These are phyloP conservation scores for Sanderia malayensis DNA, from an alignment of 30 jellyfish, hydroid and myxozoan species.

Conservation along the genomic window DNA sequence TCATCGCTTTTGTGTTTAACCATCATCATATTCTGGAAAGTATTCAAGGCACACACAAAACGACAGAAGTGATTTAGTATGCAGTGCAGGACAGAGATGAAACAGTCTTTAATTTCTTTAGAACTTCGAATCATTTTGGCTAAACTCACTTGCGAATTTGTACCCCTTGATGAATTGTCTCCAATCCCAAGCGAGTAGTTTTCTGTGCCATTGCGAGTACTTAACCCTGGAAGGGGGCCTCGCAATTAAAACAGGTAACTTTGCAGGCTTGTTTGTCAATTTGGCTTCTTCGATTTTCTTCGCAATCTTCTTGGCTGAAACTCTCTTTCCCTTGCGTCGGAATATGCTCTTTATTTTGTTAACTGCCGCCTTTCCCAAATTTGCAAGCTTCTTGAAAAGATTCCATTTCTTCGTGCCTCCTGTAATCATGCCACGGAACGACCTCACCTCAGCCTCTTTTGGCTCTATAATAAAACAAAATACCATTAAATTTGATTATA, in stretches of 20 bases:
- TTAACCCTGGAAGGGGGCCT: conserved; percentile 5
- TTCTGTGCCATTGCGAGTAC: conserved; percentile 33
- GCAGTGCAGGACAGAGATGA: too few relatives aligned
- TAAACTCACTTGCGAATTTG: conserved; percentile 20
- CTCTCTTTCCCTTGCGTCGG: conserved; percentile 18
- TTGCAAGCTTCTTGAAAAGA: conserved; percentile 5
- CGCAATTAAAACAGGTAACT: conserved; percentile 14
- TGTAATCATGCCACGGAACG: conserved; percentile 59
- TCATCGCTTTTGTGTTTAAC: too few relatives aligned
- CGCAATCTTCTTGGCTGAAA: conserved; percentile 25
- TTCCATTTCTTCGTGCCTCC: conserved; percentile 28
- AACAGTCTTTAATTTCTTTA: too few relatives aligned
- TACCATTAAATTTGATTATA: too few relatives aligned
- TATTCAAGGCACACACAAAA: too few relatives aligned
- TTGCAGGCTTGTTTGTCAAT: conserved; percentile 40
- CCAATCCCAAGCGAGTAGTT: conserved; percentile 61
- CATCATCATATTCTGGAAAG: too few relatives aligned
- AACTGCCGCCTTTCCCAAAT: conserved; percentile 22
- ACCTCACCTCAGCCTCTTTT: conserved; percentile 51
- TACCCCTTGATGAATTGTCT: conserved; percentile 46
- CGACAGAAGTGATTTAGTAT: too few relatives aligned
- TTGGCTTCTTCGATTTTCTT: conserved; percentile 41
- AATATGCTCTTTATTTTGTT: conserved; percentile 20
- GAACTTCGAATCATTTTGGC: too few relatives aligned
- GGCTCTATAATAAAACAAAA: too few relatives aligned